Conservation (phyloP, 2,888 invertebrate species). For the Drymonia ruficornis region DNA sequence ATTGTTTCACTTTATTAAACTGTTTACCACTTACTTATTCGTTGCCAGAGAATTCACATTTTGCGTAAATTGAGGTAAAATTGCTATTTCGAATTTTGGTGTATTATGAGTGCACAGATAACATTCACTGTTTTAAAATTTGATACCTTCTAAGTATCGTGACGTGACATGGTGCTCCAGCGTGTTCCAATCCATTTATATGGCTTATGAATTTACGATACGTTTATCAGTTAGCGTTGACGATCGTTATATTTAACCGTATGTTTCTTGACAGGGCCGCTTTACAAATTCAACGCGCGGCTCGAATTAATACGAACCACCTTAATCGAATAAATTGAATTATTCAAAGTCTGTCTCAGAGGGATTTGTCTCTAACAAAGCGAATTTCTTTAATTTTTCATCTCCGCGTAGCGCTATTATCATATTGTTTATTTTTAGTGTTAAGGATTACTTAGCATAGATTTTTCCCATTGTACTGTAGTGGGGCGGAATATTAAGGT, state of each 20-base stretch:
- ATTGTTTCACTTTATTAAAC: no score
- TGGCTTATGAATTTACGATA: no score
- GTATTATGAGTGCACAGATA: no score
- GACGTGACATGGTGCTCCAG: no score
- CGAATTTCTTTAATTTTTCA: constrained; percentile 50
- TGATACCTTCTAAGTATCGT: no score
- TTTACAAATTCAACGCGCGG: constrained; percentile 57
- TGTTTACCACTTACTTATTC: no score
- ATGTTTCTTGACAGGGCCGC: constrained; percentile 20
- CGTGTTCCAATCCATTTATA: no score
- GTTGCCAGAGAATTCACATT: no score
- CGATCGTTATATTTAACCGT: constrained; percentile 16
- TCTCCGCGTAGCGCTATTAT: constrained; percentile 36
- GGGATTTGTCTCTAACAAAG: constrained; percentile 51
- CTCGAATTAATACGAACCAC: constrained; percentile 63
- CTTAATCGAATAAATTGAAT: constrained; percentile 71
- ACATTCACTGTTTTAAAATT: no score
- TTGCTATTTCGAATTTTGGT: no score
- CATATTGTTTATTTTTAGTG: constrained; percentile 24
- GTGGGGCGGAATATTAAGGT: not conserved
- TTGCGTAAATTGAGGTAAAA: no score
- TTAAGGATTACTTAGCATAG: constrained; percentile 6
- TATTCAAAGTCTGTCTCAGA: constrained; percentile 57
- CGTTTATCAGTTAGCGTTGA: not conserved
- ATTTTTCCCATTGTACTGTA: not conserved